Base-by-base conservation (phyloP, 1,140 invertebrate species). In the Procambarus virginalis region DNA sequence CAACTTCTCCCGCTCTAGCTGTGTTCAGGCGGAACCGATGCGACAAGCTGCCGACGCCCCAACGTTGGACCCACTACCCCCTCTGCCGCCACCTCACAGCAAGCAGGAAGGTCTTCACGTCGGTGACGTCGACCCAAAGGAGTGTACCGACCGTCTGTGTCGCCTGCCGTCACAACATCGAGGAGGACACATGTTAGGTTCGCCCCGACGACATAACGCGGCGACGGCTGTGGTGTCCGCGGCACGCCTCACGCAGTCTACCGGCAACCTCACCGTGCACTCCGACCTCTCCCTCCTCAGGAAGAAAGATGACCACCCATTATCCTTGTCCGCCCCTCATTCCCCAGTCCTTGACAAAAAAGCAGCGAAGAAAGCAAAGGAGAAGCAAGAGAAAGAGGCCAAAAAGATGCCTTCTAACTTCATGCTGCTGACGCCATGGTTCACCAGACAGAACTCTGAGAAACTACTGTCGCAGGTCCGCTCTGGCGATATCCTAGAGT, bases 321-420 rank as follows among this genome's bases (percentile, higher is more conserved):
- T 45, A 22, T 64, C 70, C 60, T 20, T 20, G 8, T 68, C 80
- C 9, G 49, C 85, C 14, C 84, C 51, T 10, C 77, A 58, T 60
- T 85, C 86, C n/a, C 81, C 81, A 17, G 84, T 87, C 34, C 14
- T 91, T 9, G 86, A 91, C 85, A 89, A 91, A 49, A 91, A 89
- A 75, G 86, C 76, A 60, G 82, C 85, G n/a, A 84, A 87, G 75
- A 91, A 91, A 48, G 82, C 81, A 20, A 91, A 91, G 76, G 84
- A 87, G 79, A 91, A 91, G 75, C 49, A 89, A 76, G 80, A 89
- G 75, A 91, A 91, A 48, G 91, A 86, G 64, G 80, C 85, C 34
- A 91, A 91, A 73, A 91, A 84, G 82, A 76, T 58, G 64, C 86
- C 91, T 34, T 91, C 91, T n/a, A 91, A 91, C 83, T 91, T 91